Evolutionary conservation across 2,113 vertebrate genomes (phyloP).

Genomic region (Penelope pileata): DNA sequence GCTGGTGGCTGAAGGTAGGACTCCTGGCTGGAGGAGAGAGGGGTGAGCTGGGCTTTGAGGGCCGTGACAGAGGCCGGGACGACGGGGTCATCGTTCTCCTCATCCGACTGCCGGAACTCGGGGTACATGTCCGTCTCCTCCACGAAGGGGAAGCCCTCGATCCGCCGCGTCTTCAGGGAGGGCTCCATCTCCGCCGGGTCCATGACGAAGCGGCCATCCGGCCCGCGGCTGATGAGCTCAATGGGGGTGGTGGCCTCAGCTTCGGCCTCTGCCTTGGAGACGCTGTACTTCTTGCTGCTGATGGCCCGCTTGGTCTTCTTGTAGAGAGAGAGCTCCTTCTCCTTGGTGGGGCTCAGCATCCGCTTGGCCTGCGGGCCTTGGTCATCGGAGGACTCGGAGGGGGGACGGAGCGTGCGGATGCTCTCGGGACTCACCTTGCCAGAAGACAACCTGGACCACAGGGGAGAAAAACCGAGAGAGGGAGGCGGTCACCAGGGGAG

Average conservation of each 20-base stretch:
- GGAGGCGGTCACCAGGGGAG: neutral
- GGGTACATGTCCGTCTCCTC: constrained; percentile 99
- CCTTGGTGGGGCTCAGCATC: constrained; percentile 90
- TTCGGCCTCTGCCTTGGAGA: constrained; percentile 92
- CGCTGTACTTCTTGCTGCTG: constrained; percentile 97
- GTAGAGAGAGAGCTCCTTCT: constrained; percentile 95
- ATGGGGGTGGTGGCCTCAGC: constrained; percentile 95
- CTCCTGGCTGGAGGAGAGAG: constrained; percentile 97
- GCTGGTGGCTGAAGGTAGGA: constrained; percentile 97
- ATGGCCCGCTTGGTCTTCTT: constrained; percentile 99
- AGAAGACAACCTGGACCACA: constrained; percentile 89
- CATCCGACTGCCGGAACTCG: constrained; percentile 97
- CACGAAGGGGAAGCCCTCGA: constrained; percentile 97
- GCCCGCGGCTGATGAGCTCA: constrained; percentile 95
- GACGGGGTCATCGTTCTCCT: constrained; percentile 95
- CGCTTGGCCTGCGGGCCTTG: constrained; percentile 90
- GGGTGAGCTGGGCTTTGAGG: constrained; percentile 94
- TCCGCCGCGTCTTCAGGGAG: constrained; percentile 86
- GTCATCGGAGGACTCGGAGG: constrained; percentile 91
- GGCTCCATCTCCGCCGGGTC: constrained; percentile 86
- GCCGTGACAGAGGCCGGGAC: constrained; percentile 90
- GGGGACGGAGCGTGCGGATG: constrained; percentile 90
- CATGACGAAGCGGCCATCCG: constrained; percentile 95
- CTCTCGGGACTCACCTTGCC: constrained; percentile 99
- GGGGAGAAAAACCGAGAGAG: constrained; percentile 21